Percentiles rank a stretch among this genome's conserved stretches.
phyloP scores from a whole-genome alignment of 2,113 vertebrate species.

The Hyperopisus bebe region DNA sequence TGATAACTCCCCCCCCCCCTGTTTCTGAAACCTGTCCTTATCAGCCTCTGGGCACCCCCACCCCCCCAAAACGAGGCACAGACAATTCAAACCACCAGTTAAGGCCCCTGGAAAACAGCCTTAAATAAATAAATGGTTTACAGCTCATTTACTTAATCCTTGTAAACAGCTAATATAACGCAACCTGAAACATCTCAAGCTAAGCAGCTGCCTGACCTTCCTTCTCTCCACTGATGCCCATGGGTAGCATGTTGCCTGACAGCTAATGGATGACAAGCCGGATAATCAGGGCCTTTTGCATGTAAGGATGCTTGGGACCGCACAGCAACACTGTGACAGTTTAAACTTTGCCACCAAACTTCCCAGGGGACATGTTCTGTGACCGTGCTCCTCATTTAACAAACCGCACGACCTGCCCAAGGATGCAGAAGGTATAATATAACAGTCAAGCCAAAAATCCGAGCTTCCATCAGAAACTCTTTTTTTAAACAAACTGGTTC shows the following conservation, averaged over 20 bases:
- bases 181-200: neutral
- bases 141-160: neutral
- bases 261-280: neutral
- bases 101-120: neutral
- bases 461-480: neutral
- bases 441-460: neutral
- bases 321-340: neutral
- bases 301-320: neutral
- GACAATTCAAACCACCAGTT: neutral
- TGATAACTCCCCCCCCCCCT: neutral
- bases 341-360: constrained; percentile 6
- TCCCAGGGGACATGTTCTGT: neutral
- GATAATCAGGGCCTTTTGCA: neutral
- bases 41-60: neutral
- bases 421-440: neutral
- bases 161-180: neutral
- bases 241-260: neutral
- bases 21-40: neutral
- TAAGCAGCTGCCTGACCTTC: neutral
- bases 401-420: neutral
- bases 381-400: neutral
- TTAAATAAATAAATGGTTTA: neutral
- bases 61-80: neutral
- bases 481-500: neutral
- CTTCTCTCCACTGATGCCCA: neutral